Evolutionary conservation across 2,888 invertebrate species (phyloP).

Genomic region (Drosophila incognita): DNA sequence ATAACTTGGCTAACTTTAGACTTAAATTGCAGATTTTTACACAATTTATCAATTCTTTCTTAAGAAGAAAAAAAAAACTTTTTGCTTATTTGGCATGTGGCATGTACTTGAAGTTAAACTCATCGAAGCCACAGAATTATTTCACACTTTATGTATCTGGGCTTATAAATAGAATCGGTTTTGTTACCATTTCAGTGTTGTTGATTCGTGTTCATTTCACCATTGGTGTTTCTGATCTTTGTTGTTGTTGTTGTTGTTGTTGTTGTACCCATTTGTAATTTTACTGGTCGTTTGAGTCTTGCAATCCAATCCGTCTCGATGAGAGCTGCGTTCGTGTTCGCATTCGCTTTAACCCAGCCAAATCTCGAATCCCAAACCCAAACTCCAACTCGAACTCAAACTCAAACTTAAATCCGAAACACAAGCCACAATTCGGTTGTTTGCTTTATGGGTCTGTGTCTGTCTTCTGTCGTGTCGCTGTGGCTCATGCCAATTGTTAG

Average conservation of each 20-base stretch:
- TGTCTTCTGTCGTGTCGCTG: conserved; percentile 25
- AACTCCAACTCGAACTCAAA: background rate
- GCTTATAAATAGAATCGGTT: conserved; percentile 47
- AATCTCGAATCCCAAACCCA: conserved; percentile 16
- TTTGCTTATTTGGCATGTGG: conserved; percentile 3
- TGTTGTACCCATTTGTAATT: conserved; percentile 68
- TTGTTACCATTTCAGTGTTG: conserved; percentile 45
- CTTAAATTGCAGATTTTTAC: no score
- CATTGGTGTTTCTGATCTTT: conserved; percentile 40
- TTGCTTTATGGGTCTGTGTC: conserved; percentile 25
- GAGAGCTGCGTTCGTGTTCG: conserved; percentile 39
- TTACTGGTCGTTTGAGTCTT: conserved; percentile 49
- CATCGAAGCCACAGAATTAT: conserved; percentile 22
- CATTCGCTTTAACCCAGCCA: conserved; percentile 26
- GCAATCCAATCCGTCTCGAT: conserved; percentile 63
- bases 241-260: conserved; percentile 26
- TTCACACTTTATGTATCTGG: conserved; percentile 38
- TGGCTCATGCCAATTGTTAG: conserved; percentile 74
- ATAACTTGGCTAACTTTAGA: no score
- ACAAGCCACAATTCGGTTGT: conserved; percentile 9
- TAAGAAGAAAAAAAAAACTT: no score
- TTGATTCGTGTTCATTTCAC: conserved; percentile 40
- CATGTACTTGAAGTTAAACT: conserved; percentile 3
- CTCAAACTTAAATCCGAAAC: background rate
- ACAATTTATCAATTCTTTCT: no score